Conservation (phyloP, 2,113 vertebrate species). For the Corythornis madagascariensis region DNA sequence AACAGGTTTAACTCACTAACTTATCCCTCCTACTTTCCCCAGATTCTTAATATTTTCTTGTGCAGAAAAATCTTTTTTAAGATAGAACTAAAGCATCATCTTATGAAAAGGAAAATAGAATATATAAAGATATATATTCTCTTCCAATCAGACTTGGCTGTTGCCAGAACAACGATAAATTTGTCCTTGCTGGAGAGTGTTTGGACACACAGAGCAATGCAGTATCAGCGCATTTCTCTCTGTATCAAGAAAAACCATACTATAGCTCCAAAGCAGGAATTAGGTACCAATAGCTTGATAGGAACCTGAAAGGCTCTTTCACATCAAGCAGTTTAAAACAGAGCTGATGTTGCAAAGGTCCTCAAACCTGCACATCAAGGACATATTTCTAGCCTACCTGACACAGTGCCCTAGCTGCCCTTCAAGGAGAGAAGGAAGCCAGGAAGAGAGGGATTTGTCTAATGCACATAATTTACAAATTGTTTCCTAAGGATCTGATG, state of each 20-base stretch:
- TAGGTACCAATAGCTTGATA: neutral
- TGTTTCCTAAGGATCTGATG: neutral
- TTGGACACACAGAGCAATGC: neutral
- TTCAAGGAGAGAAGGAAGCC: neutral
- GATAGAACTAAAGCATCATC: neutral
- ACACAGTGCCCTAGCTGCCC: neutral
- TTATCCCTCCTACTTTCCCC: neutral
- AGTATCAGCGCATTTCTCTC: too few species aligned
- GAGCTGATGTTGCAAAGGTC: neutral
- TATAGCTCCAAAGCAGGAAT: neutral
- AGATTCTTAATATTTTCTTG: neutral
- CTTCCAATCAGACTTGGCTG: neutral
- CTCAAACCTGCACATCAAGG: fast-evolving
- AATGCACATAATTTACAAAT: neutral
- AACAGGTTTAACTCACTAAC: neutral
- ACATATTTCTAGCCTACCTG: neutral
- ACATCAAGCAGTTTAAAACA: neutral
- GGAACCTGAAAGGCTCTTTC: neutral
- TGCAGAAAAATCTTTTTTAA: neutral
- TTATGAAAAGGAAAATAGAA: neutral
- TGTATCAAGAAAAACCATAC: neutral
- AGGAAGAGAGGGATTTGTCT: neutral
- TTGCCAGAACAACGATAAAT: neutral
- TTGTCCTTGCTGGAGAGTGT: neutral
- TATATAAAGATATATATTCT: too few species aligned